These are phyloP conservation scores for Pithys albifrons DNA, from an alignment of 2,113 vertebrate species.

Conservation along the genomic window DNA sequence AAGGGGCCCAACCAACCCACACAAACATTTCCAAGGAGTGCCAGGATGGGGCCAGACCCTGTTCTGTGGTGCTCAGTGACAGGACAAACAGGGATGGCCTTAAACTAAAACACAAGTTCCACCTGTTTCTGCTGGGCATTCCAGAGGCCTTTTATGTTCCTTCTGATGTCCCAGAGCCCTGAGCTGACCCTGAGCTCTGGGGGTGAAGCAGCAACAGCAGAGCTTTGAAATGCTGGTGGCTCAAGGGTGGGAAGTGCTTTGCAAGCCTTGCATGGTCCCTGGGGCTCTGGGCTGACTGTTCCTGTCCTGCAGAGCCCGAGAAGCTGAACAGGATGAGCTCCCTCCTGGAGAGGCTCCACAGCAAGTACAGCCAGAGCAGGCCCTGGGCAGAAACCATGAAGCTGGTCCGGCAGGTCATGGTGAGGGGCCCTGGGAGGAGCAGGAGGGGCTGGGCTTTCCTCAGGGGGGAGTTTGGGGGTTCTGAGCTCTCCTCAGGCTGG, in stretches of 20 bases:
- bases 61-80: rapidly evolving
- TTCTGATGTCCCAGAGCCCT: neutral
- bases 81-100: rapidly evolving
- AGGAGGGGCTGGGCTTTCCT: neutral
- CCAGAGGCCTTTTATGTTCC: neutral
- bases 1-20: rapidly evolving
- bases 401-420: slow-evolving; percentile 95
- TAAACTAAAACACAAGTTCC: neutral
- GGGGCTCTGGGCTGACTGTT: neutral
- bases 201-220: neutral
- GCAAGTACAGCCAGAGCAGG: slow-evolving; percentile 91
- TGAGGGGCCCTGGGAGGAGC: slow-evolving; percentile 65
- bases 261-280: rapidly evolving
- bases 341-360: slow-evolving; percentile 90
- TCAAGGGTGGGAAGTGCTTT: neutral
- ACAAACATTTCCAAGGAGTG: rapidly evolving
- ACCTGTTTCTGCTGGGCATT: neutral
- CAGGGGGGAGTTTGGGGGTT: rapidly evolving
- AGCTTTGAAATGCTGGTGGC: rapidly evolving
- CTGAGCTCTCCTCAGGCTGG: neutral
- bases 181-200: neutral
- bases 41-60: rapidly evolving
- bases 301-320: slow-evolving; percentile 62
- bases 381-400: slow-evolving; percentile 98
- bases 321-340: slow-evolving; percentile 86